phyloP scores from a whole-genome alignment of 2,113 vertebrate species.

The Channa maculata region DNA sequence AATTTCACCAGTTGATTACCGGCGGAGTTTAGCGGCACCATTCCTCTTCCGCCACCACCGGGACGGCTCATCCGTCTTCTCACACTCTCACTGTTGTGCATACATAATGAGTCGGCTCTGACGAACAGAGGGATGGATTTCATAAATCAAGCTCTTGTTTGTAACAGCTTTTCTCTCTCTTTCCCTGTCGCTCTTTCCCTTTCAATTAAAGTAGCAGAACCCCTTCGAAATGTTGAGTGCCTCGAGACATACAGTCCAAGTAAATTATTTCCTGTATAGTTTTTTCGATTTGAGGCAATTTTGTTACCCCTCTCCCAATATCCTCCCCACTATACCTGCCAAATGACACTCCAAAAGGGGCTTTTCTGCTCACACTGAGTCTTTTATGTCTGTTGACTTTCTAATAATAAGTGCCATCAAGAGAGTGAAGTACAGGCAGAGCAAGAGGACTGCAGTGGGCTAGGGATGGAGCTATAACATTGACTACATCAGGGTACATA shows the following conservation, averaged over 20 bases:
- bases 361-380: conserved; percentile 16
- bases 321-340: conserved; percentile 46
- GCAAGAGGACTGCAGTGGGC: conserved; percentile 39
- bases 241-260: conserved; percentile 64
- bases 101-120: conserved; percentile 81
- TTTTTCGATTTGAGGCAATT: conserved; percentile 62
- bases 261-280: conserved; percentile 66
- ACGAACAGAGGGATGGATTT: conserved; percentile 83
- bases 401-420: conserved; percentile 67
- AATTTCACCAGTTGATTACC: conserved; percentile 87
- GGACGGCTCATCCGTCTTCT: conserved; percentile 81
- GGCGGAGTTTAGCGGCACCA: conserved; percentile 77
- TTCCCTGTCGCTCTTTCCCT: conserved; percentile 69
- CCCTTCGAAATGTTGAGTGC: conserved; percentile 64
- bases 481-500: conserved; percentile 48
- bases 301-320: conserved; percentile 55
- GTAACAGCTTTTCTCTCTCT: conserved; percentile 79
- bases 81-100: conserved; percentile 67
- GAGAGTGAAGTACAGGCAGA: conserved; percentile 46
- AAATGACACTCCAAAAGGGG: conserved; percentile 56
- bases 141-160: conserved; percentile 88
- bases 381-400: conserved; percentile 70
- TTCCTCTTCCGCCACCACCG: conserved; percentile 77
- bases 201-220: conserved; percentile 75
- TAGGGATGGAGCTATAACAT: conserved; percentile 34